These are phyloP conservation scores for Doris montereyensis DNA, from an alignment of 2,888 invertebrate genomes.

Conservation along the genomic window DNA sequence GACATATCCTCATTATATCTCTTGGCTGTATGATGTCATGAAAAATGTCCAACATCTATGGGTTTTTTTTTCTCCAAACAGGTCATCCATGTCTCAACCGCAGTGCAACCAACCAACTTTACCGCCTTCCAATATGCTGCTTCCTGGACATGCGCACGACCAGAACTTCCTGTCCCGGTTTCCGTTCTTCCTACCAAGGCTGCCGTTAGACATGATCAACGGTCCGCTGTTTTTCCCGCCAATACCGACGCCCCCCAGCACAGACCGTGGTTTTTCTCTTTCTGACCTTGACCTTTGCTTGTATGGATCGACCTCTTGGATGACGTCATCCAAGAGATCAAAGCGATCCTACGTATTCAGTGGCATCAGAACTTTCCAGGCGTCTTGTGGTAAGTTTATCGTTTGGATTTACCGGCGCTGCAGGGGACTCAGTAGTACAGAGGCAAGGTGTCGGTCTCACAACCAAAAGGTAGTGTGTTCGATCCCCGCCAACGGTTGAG, in stretches of 20 bases:
- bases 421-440: no score
- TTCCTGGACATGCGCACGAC: no score
- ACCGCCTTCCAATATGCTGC: conserved; percentile 11
- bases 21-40: no score
- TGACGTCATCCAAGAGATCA: conserved; percentile 35
- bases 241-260: neutral
- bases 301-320: conserved; percentile 58
- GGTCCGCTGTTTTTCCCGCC: neutral
- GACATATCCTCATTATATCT: no score
- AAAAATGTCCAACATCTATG: no score
- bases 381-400: conserved; percentile 52
- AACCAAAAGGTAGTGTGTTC: no score
- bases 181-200: conserved; percentile 26
- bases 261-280: conserved; percentile 48
- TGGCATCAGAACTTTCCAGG: conserved; percentile 58
- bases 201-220: neutral
- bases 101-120: neutral
- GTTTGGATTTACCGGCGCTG: no score
- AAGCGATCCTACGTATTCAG: conserved; percentile 57
- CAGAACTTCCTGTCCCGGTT: no score
- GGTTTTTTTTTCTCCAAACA: no score
- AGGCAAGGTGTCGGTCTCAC: no score
- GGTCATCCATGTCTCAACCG: no score
- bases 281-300: conserved; percentile 61
- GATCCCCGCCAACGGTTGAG: no score